Conservation (phyloP, 2,113 vertebrate species). For the Mus spicilegus region DNA sequence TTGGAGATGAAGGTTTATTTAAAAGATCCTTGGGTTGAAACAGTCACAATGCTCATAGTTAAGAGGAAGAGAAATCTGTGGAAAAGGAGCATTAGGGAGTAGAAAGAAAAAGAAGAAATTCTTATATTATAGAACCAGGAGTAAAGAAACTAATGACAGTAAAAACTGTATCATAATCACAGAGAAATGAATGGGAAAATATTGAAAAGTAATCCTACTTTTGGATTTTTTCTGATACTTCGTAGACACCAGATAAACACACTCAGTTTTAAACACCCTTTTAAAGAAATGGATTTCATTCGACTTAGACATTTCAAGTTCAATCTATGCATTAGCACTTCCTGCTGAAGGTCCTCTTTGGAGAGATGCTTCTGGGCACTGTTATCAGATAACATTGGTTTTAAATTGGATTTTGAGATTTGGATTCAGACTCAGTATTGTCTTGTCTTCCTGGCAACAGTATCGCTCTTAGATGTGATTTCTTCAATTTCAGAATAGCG, state of each 20-base stretch:
- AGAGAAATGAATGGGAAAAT: background rate
- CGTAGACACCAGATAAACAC: background rate
- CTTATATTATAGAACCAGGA: background rate
- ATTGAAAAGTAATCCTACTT: background rate
- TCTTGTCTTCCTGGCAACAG: conserved; percentile 17
- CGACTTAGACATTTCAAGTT: background rate
- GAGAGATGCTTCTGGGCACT: background rate
- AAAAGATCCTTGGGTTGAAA: conserved; percentile 17
- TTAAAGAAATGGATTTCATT: background rate
- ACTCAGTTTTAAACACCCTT: background rate
- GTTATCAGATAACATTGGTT: conserved; percentile 24
- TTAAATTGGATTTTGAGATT: conserved; percentile 62
- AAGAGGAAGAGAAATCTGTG: background rate
- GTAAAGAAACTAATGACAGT: background rate
- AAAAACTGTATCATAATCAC: background rate
- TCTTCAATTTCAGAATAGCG: conserved; percentile 45
- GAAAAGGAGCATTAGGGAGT: background rate
- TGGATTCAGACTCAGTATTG: background rate
- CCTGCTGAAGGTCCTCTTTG: background rate
- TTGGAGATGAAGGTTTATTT: background rate
- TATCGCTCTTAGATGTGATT: conserved; percentile 34
- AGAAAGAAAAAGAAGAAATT: background rate
- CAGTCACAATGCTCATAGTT: background rate
- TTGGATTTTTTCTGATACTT: background rate
- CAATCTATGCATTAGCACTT: background rate